Evolutionary conservation across 2,888 invertebrate genomes (phyloP).

Genomic region (Coecobrya sp.): DNA sequence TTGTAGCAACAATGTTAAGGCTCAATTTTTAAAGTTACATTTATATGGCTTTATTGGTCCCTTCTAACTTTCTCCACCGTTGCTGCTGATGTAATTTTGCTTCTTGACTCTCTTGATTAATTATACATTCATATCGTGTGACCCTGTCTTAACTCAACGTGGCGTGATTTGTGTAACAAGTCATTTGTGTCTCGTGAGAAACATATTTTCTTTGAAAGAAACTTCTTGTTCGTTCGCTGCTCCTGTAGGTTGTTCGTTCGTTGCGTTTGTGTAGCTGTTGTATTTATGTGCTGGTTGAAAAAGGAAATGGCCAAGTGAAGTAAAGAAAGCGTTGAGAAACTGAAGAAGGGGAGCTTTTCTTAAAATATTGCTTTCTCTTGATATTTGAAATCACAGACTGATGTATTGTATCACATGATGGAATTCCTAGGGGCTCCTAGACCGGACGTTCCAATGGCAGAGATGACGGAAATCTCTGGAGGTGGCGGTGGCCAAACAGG

Average conservation of each 20-base stretch:
- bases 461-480: slow-evolving; percentile 84
- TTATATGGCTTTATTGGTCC: neutral
- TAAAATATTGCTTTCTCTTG: slow-evolving; percentile 52
- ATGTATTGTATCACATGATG: slow-evolving; percentile 73
- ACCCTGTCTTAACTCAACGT: neutral
- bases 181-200: neutral
- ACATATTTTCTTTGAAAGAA: neutral
- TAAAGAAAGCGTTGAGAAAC: slow-evolving; percentile 5
- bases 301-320: slow-evolving; percentile 7
- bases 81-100: neutral
- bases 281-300: neutral
- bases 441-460: slow-evolving; percentile 86
- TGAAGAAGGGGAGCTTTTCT: slow-evolving; percentile 33
- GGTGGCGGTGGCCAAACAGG: slow-evolving; percentile 75
- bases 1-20: neutral
- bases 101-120: neutral
- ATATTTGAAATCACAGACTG: slow-evolving; percentile 72
- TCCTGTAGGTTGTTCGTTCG: neutral
- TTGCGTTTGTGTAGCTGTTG: neutral
- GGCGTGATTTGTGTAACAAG: slow-evolving; percentile 7
- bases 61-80: neutral
- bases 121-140: neutral
- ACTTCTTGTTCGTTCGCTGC: neutral
- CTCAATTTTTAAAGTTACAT: neutral
- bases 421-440: slow-evolving; percentile 82